Evolutionary conservation across 2,113 vertebrate genomes (phyloP).

Genomic region (Scophthalmus maximus): DNA sequence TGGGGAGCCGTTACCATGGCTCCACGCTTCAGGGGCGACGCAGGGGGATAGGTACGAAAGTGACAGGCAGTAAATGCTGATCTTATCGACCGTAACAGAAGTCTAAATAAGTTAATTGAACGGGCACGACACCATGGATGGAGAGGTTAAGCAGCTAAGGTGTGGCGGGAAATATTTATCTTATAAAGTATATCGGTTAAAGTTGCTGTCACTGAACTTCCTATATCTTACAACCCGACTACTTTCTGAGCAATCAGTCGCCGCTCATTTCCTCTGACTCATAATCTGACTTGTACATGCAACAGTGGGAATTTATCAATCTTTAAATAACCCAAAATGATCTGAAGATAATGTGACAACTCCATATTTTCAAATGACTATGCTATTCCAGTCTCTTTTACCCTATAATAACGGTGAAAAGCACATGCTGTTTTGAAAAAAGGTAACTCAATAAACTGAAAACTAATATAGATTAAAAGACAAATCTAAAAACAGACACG

Average conservation of each 20-base stretch:
- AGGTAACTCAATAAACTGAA: constrained; percentile 25
- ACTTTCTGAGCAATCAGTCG: constrained; percentile 31
- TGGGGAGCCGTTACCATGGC: constrained; percentile 68
- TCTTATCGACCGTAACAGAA: not conserved
- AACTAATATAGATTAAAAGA: constrained; percentile 36
- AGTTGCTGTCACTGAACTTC: not conserved
- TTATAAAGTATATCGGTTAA: not conserved
- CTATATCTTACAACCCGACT: constrained; percentile 14
- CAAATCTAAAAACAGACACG: constrained; percentile 43
- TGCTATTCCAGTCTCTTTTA: constrained; percentile 8
- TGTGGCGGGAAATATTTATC: not conserved
- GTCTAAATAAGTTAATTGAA: not conserved
- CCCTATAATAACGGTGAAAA: not conserved
- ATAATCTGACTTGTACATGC: constrained; percentile 15
- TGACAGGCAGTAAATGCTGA: constrained; percentile 3
- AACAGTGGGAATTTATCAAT: constrained; percentile 28
- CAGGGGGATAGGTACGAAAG: constrained; percentile 29
- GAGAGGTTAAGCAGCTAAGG: not conserved
- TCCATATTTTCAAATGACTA: no score
- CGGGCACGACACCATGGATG: not conserved
- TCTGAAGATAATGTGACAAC: not conserved
- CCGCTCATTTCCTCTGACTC: constrained; percentile 64
- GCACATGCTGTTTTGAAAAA: not conserved
- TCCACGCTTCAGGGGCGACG: constrained; percentile 46
- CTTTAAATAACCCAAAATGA: constrained; percentile 33